A percentile compares a stretch with the other conserved stretches of the same genome.
These are phyloP conservation scores for Thecocarcelia acutangulata DNA, from an alignment of 2,888 invertebrate species.

Conservation along the genomic window DNA sequence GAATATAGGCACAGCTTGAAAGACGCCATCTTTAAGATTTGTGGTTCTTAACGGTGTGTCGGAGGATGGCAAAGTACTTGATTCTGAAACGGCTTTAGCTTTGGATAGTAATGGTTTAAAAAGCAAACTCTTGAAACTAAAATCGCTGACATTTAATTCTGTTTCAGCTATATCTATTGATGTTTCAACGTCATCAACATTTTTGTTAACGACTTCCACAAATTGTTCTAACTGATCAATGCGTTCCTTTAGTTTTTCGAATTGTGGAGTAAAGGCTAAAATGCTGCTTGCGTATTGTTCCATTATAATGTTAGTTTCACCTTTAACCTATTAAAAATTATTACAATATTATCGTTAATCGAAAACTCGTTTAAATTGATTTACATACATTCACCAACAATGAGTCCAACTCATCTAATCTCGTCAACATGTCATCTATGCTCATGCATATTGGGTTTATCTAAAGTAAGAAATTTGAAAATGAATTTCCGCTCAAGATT, in stretches of 20 bases:
- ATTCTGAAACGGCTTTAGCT: conserved; percentile 69
- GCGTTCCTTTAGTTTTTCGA: conserved; percentile 83
- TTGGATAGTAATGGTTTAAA: conserved; percentile 84
- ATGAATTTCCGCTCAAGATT: neutral
- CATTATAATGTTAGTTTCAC: conserved; percentile 77
- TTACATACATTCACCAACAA: conserved; percentile 83
- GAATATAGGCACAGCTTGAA: conserved; percentile 78
- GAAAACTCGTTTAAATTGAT: neutral
- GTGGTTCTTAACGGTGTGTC: conserved; percentile 39
- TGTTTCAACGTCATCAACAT: conserved; percentile 83
- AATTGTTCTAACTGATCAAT: conserved; percentile 83
- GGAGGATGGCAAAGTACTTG: conserved; percentile 17
- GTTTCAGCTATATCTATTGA: conserved; percentile 84
- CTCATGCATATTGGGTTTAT: conserved; percentile 84
- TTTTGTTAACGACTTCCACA: conserved; percentile 83
- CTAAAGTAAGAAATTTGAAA: conserved; percentile 63
- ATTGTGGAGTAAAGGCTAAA: conserved; percentile 82
- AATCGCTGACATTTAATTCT: conserved; percentile 84
- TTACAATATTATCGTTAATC: neutral
- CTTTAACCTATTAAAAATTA: conserved; percentile 74
- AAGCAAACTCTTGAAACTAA: conserved; percentile 83
- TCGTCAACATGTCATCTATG: conserved; percentile 86
- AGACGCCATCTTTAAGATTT: conserved; percentile 76
- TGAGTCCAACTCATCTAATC: conserved; percentile 86
- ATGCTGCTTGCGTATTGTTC: conserved; percentile 83